Base-by-base conservation (phyloP, 2,113 vertebrate genomes). In the Saccopteryx bilineata region DNA sequence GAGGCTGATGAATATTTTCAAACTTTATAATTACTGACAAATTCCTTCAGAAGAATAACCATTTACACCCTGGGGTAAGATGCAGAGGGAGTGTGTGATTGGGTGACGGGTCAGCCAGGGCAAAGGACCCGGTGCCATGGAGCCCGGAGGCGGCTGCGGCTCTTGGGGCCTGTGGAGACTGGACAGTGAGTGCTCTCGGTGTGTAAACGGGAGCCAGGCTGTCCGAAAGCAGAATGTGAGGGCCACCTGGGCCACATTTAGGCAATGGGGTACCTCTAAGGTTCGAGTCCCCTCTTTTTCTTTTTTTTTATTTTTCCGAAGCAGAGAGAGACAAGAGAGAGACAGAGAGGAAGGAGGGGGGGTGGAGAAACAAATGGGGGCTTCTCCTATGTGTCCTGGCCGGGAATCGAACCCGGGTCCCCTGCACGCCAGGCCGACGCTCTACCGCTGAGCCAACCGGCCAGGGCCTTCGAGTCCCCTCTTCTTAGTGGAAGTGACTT, bases 21-120 rank as follows among this genome's bases (percentile, higher is more conserved):
- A 93, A 28, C 52, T 84, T 90, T 68, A 23, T 52, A n/a, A 28
- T 90, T 91, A 94, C 3, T 65, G 56, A 84, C 31, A 71, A 31
- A 39, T 88, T 66, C 39, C 65, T 86, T 63, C 56, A 17, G 79
- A 78, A 84, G 33, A 23, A 11, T 76, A 24, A 48, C 26, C 63
- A 46, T 56, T 71, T 69, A 69, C 26, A 63, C 28, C 8, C 23
- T 33, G 61, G 39, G 31, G 5, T 54, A 21, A 68, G 85, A 33
- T 39, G 71, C 52, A 69, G 50, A 33, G 54, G 28, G 60, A 72
- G 28, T n/a, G 19, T 61, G 23, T 71, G 87, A 80, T 24, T 19
- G 50, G 74, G 63, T 8, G 17, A 54, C 50, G 24, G 58, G 58
- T 58, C 28, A 24, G 28, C 14, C 75, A 39, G 31, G 75, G 24